phyloP scores from a whole-genome alignment of 1,140 invertebrate genomes.

The Ceratoteleas bidentatus region DNA sequence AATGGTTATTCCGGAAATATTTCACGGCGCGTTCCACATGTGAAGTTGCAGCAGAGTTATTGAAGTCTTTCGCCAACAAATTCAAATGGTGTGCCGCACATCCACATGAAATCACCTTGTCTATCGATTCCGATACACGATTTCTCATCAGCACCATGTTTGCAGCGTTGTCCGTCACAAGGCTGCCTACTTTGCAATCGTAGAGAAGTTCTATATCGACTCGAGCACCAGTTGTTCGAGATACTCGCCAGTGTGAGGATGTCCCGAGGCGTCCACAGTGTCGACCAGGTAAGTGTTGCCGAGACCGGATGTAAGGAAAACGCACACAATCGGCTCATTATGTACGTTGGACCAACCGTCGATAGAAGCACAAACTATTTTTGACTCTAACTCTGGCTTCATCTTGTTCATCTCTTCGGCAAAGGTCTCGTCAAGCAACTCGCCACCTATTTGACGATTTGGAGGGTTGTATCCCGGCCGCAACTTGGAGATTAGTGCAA shows the following conservation, averaged over 20 bases:
- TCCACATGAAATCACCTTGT: conserved; percentile 25
- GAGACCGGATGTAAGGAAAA: conserved; percentile 23
- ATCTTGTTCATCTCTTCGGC: conserved; percentile 27
- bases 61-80: conserved; percentile 35
- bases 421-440: conserved; percentile 15
- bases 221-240: conserved; percentile 24
- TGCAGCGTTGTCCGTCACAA: conserved; percentile 37
- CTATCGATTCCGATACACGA: conserved; percentile 8
- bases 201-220: conserved; percentile 21
- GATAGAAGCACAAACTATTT: conserved; percentile 20
- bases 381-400: conserved; percentile 29
- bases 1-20: conserved; percentile 39
- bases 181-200: conserved; percentile 27
- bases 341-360: conserved; percentile 43
- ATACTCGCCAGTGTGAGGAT: conserved; percentile 32
- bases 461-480: conserved; percentile 32
- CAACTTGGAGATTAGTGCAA: conserved; percentile 12
- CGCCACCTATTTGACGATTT: conserved; percentile 23
- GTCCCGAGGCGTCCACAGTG: conserved; percentile 36
- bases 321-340: conserved; percentile 31
- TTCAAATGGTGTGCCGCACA: conserved; percentile 33
- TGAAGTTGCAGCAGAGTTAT: conserved; percentile 27
- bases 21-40: conserved; percentile 25
- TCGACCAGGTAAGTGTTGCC: conserved; percentile 37
- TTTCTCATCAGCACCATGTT: conserved; percentile 31